These are phyloP conservation scores for Vollenhovia emeryi DNA, from an alignment of 1,140 invertebrate genomes.

Conservation along the genomic window DNA sequence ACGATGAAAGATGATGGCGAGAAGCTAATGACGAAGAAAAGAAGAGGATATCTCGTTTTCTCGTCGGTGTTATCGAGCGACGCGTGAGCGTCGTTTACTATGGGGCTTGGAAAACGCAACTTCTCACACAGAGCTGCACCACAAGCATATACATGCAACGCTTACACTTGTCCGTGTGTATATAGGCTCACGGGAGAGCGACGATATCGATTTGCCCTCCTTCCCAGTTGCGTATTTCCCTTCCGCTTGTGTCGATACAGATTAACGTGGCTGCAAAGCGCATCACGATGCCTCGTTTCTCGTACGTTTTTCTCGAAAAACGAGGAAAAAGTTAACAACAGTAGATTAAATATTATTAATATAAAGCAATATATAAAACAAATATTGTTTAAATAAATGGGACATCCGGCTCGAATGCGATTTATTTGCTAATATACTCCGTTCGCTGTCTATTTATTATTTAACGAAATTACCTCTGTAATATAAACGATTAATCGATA, in stretches of 20 bases:
- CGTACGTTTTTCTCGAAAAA: background rate
- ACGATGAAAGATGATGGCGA: background rate
- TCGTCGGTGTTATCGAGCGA: background rate
- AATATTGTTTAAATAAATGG: background rate
- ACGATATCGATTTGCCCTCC: slow-evolving; percentile 50
- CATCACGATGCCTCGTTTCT: background rate
- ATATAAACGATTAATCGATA: background rate
- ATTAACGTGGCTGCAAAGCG: slow-evolving; percentile 18
- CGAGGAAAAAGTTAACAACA: background rate
- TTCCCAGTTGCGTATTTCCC: slow-evolving; percentile 29
- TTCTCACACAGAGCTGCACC: background rate
- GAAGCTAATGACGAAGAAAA: background rate
- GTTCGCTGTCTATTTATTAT: background rate
- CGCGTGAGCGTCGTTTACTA: background rate
- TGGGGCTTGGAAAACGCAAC: background rate
- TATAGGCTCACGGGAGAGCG: background rate
- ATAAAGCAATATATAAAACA: no score
- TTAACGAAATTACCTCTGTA: background rate
- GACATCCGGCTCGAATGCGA: background rate
- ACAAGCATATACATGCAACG: background rate
- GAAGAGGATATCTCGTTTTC: background rate
- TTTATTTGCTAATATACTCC: background rate
- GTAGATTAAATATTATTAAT: no score
- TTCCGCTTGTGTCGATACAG: slow-evolving; percentile 20
- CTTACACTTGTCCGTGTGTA: background rate